Evolutionary conservation across 2,888 invertebrate genomes (phyloP).

Genomic region (Argyresthia albistria): DNA sequence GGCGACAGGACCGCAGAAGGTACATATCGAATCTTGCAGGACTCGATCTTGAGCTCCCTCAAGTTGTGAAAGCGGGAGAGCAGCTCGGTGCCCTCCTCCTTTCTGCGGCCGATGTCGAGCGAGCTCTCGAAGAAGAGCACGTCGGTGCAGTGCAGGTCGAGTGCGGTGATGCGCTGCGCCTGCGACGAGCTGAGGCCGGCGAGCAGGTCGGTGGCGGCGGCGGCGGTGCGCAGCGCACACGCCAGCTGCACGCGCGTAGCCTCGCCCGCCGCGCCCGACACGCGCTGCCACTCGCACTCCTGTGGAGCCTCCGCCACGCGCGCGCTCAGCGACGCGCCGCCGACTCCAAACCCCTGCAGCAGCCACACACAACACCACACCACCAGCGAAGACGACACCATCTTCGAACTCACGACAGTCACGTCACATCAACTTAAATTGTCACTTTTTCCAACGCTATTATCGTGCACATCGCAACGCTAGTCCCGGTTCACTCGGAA

Average conservation of each 20-base stretch:
- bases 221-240: conserved; percentile 77
- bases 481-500: conserved; percentile 56
- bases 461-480: conserved; percentile 59
- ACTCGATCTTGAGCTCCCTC: conserved; percentile 79
- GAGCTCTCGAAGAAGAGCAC: conserved; percentile 81
- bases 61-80: conserved; percentile 76
- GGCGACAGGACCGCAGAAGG: conserved; percentile 79
- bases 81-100: conserved; percentile 69
- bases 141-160: conserved; percentile 80
- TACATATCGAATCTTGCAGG: conserved; percentile 83
- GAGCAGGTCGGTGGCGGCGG: conserved; percentile 76
- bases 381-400: conserved; percentile 63
- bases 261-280: conserved; percentile 66
- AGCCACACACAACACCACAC: conserved; percentile 51
- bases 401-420: conserved; percentile 63
- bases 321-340: conserved; percentile 60
- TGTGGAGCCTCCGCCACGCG: conserved; percentile 76
- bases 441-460: conserved; percentile 50
- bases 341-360: conserved; percentile 50
- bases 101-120: conserved; percentile 69
- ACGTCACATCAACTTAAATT: conserved; percentile 62
- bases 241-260: conserved; percentile 72
- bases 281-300: conserved; percentile 81
- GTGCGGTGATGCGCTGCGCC: conserved; percentile 77
- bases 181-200: conserved; percentile 76